Percentiles rank a stretch among this genome's conserved stretches.
phyloP scores from a whole-genome alignment of 2,797 vertebrate genomes.

The Cercopithecus petaurista region DNA sequence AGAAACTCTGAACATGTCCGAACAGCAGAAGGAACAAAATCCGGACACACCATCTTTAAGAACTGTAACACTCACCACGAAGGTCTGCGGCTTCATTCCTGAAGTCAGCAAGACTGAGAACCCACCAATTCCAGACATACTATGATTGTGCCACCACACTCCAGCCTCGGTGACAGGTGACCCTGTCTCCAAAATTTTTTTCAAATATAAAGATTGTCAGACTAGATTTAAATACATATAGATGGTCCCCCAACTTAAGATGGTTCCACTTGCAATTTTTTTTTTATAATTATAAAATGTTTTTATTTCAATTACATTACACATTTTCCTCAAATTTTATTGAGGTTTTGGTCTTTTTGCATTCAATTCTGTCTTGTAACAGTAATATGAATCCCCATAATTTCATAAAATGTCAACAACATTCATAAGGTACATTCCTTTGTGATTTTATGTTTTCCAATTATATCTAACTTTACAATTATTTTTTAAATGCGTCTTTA shows the following conservation, averaged over 20 bases:
- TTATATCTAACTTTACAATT: constrained; percentile 43
- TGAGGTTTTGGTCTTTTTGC: constrained; percentile 59
- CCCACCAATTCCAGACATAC: too few species aligned
- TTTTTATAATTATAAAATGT: constrained; percentile 73
- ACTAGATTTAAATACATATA: background rate
- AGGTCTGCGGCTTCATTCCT: too few species aligned
- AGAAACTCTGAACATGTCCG: too few species aligned
- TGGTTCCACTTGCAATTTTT: background rate
- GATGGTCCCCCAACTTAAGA: background rate
- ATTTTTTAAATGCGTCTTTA: constrained; percentile 58
- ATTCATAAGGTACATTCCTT: background rate
- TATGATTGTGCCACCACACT: background rate
- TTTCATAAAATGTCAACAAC: background rate
- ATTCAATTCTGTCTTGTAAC: constrained; percentile 62
- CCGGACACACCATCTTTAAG: too few species aligned
- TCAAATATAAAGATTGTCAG: background rate
- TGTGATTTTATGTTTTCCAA: constrained; percentile 17
- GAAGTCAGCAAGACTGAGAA: too few species aligned
- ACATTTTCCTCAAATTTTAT: constrained; percentile 56
- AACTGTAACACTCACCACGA: too few species aligned
- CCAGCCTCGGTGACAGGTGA: background rate
- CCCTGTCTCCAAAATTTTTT: background rate
- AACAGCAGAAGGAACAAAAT: too few species aligned
- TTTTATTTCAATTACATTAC: constrained; percentile 86
- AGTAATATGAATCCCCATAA: constrained; percentile 45